Conservation (phyloP, 2,888 invertebrate species). For the Xanthia icteritia region DNA sequence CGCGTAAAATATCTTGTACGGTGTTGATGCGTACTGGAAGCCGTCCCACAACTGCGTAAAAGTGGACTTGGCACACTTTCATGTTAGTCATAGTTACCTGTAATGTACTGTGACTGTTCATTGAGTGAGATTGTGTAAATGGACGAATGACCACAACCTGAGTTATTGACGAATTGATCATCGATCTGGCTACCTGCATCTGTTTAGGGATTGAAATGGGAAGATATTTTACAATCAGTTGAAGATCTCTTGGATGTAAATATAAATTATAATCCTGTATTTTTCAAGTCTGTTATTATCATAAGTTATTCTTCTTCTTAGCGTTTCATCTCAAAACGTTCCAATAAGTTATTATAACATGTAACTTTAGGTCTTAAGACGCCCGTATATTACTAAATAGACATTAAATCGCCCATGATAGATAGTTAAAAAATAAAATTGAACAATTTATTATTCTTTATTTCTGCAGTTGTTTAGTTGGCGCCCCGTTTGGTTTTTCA, state of each 20-base stretch:
- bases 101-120: conserved; percentile 45
- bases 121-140: conserved; percentile 48
- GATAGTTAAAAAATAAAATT: conserved; percentile 27
- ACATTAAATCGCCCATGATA: background rate
- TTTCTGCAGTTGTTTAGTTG: conserved; percentile 15
- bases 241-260: background rate
- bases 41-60: conserved; percentile 65
- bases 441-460: conserved; percentile 34
- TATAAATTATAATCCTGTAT: background rate
- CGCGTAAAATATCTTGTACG: conserved; percentile 27
- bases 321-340: background rate
- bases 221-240: background rate
- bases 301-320: background rate
- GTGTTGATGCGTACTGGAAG: conserved; percentile 45
- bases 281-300: background rate
- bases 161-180: conserved; percentile 5
- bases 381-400: background rate
- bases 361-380: background rate
- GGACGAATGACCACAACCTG: conserved; percentile 5
- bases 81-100: conserved; percentile 68
- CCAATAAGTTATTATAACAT: background rate
- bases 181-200: background rate
- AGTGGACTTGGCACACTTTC: conserved; percentile 74
- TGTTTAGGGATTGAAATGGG: background rate
- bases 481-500: conserved; percentile 36